A percentile compares a stretch with the other conserved stretches of the same genome.
Conservation (phyloP, 2,113 vertebrate species). For the Petroica traversi region DNA sequence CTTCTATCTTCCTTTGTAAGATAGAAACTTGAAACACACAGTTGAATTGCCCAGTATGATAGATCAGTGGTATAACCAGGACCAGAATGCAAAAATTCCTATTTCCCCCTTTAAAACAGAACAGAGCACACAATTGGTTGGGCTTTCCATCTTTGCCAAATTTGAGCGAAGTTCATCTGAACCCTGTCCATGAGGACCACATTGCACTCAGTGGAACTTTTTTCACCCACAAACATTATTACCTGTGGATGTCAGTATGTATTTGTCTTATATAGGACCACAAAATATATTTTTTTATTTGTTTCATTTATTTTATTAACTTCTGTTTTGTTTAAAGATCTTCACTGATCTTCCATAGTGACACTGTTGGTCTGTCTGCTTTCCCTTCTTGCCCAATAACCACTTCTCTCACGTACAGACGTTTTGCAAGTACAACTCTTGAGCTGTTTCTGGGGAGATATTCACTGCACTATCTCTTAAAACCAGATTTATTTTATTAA, state of each 20-base stretch:
- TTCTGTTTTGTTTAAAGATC: background rate
- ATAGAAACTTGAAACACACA: background rate
- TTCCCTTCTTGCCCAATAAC: background rate
- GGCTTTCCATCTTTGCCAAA: background rate
- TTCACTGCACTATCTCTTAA: background rate
- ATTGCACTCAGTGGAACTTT: background rate
- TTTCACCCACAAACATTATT: background rate
- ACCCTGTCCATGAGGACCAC: background rate
- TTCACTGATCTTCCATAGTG: background rate
- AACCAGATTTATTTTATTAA: slow-evolving; percentile 1
- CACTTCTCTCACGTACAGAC: background rate
- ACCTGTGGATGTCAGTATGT: background rate
- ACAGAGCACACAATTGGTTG: background rate
- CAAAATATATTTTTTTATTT: background rate
- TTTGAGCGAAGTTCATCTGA: background rate
- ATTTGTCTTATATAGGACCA: background rate
- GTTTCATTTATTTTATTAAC: background rate
- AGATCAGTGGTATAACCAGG: background rate
- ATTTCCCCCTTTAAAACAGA: background rate
- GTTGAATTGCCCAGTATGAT: background rate
- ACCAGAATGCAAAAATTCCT: background rate
- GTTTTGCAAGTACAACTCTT: background rate
- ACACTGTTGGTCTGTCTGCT: background rate
- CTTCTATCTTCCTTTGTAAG: background rate
- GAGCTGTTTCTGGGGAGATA: background rate